A percentile compares a stretch with the other conserved stretches of the same genome.
Evolutionary conservation across 2,797 vertebrate species (phyloP).

Genomic region (Sylvia borin): DNA sequence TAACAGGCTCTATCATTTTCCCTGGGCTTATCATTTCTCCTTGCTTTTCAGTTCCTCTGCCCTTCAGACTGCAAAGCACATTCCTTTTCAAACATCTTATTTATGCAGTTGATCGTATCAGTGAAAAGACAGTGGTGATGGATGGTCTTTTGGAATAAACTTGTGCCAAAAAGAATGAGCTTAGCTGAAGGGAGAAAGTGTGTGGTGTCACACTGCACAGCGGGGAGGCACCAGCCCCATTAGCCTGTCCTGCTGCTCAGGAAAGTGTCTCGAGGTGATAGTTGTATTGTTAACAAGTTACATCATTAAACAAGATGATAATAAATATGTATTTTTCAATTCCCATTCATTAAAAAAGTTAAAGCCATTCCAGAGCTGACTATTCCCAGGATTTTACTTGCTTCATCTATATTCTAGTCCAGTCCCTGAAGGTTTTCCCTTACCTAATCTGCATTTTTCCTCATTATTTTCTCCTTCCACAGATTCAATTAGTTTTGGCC

Average conservation of each 20-base stretch:
- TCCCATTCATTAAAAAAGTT: not conserved
- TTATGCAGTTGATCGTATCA: not conserved
- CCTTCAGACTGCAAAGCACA: not conserved
- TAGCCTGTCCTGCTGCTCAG: not conserved
- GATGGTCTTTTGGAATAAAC: not conserved
- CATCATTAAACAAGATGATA: not conserved
- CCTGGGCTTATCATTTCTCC: not conserved
- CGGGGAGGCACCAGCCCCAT: not conserved
- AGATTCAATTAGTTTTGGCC: conserved; percentile 26
- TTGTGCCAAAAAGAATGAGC: not conserved
- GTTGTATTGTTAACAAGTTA: not conserved
- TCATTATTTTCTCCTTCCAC: conserved; percentile 28
- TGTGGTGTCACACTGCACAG: not conserved
- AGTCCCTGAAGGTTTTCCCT: not conserved
- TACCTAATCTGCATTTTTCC: conserved; percentile 24
- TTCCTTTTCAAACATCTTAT: not conserved
- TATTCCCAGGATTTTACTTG: not conserved
- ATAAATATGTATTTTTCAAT: conserved; percentile 4
- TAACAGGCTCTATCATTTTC: not conserved
- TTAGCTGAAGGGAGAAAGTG: not conserved
- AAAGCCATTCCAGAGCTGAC: not conserved
- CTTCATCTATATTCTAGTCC: conserved; percentile 15
- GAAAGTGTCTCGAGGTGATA: not conserved
- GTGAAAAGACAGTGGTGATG: not conserved
- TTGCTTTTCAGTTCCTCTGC: not conserved